Evolutionary conservation across 2,888 invertebrate species (phyloP), one percentile per base, ranked within the genome.

Genomic region (Autographa gamma): DNA sequence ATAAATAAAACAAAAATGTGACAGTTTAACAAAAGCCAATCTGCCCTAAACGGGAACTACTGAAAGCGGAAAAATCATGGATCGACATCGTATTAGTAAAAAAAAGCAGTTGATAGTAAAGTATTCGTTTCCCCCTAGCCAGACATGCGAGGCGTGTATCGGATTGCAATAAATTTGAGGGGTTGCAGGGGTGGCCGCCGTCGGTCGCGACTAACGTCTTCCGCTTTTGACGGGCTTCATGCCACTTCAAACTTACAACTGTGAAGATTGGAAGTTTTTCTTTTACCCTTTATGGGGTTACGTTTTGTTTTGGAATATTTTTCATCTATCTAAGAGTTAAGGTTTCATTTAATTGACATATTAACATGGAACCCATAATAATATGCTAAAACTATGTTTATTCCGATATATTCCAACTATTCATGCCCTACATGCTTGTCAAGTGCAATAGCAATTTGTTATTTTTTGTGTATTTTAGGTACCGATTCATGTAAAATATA

Each of bases 111-210:
- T 74, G 60, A 70, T 76, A 66, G 71, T 62, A 75, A 78, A 72
- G 63, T 71, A 68, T 25, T 74, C 38, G 66, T 70, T 74, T 64
- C 77, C 82, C 82, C 77, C 59, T 61, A 38, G 69, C 52, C 72
- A 78, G 80, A 77, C 83, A 70, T 69, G 72, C 62, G 66, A 74
- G 52, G 65, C 73, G 77, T 81, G 88, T 93, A 93, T 94, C 91
- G 93, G 88, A 93, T 95, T 94, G 92, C 93, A 86, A 93, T 94
- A 93, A 93, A 94, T 93, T 93, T 85, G 87, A 88, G 78, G 85
- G 83, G 81, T 73, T 76, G 83, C 76, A 76, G 80, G 41, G 67
- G 69, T 69, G 64, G 48, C 60, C 52, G 56, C 76, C 82, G 85
- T 78, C 82, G 85, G 85, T 78, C 82, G 85, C 85, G 85, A 83